A percentile compares a stretch with the other conserved stretches of the same genome.
Conservation (phyloP, 1,140 invertebrate species). For the Panagrolaimus sp. region DNA sequence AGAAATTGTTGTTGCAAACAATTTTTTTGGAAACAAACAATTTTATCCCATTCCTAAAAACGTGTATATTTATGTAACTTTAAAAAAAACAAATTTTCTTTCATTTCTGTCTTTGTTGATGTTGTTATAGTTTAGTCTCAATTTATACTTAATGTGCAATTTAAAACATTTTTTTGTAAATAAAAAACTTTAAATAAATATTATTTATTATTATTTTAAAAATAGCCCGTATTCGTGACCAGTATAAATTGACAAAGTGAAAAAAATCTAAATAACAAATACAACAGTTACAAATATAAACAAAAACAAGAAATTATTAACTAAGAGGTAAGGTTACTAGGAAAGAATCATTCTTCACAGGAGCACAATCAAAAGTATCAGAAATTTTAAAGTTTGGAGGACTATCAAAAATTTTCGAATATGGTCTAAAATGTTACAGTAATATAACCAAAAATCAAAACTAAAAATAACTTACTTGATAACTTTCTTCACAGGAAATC, state of each 20-base stretch:
- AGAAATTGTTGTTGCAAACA: slow-evolving; percentile 19
- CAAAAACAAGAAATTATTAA: background rate
- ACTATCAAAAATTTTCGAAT: background rate
- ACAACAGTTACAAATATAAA: background rate
- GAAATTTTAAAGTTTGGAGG: background rate
- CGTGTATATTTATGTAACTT: no score
- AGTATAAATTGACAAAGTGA: background rate
- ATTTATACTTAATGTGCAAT: no score
- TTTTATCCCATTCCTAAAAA: slow-evolving; percentile 62
- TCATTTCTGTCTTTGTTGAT: no score
- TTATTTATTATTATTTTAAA: no score
- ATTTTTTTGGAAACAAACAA: slow-evolving; percentile 68
- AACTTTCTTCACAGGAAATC: background rate
- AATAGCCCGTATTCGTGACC: no score
- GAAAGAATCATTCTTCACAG: background rate
- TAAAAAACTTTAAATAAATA: no score
- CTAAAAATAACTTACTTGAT: background rate
- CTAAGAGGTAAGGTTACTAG: background rate
- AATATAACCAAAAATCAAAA: background rate
- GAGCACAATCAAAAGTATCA: background rate
- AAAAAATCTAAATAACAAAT: no score
- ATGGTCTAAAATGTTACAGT: background rate
- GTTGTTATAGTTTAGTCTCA: no score
- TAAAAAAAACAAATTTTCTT: no score
- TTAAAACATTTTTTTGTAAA: no score